Conservation (phyloP, 2,797 vertebrate genomes). For the Lepilemur ruficaudatus region DNA sequence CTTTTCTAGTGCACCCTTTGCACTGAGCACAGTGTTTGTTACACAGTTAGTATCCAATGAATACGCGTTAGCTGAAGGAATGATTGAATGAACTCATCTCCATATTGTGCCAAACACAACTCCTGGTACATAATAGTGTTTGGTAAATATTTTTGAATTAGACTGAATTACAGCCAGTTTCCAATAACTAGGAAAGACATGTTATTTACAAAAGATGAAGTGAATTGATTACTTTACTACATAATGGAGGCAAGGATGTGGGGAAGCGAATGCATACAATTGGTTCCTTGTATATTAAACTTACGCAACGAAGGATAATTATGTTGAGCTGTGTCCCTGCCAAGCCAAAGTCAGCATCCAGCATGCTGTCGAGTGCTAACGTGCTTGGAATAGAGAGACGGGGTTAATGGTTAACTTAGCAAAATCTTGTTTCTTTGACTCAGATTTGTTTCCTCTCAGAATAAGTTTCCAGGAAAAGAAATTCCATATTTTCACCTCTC, state of each 20-base stretch:
- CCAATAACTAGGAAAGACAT: neutral
- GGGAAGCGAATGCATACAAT: neutral
- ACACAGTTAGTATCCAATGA: neutral
- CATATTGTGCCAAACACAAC: neutral
- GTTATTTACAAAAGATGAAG: conserved; percentile 28
- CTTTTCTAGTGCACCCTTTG: neutral
- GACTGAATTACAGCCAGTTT: conserved; percentile 26
- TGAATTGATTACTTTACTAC: neutral
- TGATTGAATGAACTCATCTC: neutral
- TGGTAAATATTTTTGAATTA: conserved; percentile 12
- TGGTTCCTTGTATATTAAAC: neutral
- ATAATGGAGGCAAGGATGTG: neutral
- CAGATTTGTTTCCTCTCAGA: neutral
- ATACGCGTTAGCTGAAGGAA: neutral
- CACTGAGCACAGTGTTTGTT: neutral
- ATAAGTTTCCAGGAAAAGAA: neutral
- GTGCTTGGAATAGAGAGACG: neutral
- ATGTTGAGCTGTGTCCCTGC: neutral
- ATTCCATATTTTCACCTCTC: neutral
- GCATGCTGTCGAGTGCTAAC: rapidly evolving
- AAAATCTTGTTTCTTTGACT: neutral
- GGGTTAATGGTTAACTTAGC: neutral
- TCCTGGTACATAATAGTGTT: neutral
- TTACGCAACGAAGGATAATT: rapidly evolving
- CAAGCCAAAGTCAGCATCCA: neutral